A percentile compares a stretch with the other conserved stretches of the same genome.
These are phyloP conservation scores for Megathymus violae DNA, from an alignment of 1,140 invertebrate species.

Conservation along the genomic window DNA sequence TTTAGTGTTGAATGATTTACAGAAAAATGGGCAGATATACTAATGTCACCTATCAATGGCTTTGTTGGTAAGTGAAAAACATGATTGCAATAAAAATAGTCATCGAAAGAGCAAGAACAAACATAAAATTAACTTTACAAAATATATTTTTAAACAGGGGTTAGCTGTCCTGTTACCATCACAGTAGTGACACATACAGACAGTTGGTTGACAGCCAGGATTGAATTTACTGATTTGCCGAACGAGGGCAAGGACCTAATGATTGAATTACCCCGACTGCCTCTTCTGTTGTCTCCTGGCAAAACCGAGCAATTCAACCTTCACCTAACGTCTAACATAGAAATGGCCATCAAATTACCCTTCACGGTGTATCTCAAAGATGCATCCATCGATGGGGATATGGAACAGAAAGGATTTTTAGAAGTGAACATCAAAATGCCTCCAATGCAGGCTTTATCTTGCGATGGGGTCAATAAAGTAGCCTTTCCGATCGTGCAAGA, in stretches of 20 bases:
- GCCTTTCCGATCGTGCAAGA: slow-evolving; percentile 63
- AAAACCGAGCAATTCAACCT: slow-evolving; percentile 68
- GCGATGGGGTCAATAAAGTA: slow-evolving; percentile 66
- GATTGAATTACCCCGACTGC: slow-evolving; percentile 67
- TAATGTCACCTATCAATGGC: slow-evolving; percentile 50
- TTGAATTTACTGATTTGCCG: slow-evolving; percentile 56
- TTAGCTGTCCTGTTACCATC: slow-evolving; percentile 50
- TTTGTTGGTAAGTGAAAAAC: slow-evolving; percentile 66
- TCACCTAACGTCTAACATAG: slow-evolving; percentile 63
- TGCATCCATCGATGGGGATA: slow-evolving; percentile 57
- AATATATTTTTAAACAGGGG: slow-evolving; percentile 47
- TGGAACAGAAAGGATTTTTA: slow-evolving; percentile 56
- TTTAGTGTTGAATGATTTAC: no score
- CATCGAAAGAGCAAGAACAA: no score
- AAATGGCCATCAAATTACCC: slow-evolving; percentile 55
- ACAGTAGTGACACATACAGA: slow-evolving; percentile 60
- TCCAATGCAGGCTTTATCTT: slow-evolving; percentile 65
- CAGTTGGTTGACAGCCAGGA: slow-evolving; percentile 70
- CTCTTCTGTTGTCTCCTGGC: slow-evolving; percentile 64
- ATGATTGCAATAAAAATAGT: slow-evolving; percentile 1
- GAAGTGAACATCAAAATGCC: slow-evolving; percentile 67
- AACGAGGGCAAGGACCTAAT: slow-evolving; percentile 49
- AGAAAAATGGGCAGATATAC: slow-evolving; percentile 72
- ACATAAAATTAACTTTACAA: not conserved
- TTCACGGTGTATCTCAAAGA: slow-evolving; percentile 67